Evolutionary conservation across 2,888 invertebrate genomes (phyloP).

Genomic region (Galeruca laticollis): DNA sequence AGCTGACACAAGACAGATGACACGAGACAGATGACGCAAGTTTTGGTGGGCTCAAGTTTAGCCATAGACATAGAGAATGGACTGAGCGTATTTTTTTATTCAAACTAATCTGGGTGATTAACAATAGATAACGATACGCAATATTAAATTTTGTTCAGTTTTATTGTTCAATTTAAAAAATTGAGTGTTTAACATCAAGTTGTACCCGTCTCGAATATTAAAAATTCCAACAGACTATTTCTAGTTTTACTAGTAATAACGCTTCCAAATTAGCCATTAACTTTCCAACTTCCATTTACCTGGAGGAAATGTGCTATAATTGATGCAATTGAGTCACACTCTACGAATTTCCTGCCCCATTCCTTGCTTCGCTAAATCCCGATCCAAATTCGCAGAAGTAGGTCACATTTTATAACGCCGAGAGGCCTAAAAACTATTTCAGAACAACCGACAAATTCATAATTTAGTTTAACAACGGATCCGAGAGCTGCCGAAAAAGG

Average conservation of each 20-base stretch:
- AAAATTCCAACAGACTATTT: background rate
- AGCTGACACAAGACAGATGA: too few relatives aligned
- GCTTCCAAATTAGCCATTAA: slow-evolving; percentile 2
- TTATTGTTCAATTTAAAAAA: too few relatives aligned
- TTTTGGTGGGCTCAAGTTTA: too few relatives aligned
- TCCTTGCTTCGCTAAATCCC: background rate
- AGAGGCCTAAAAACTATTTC: background rate
- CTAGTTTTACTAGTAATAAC: background rate
- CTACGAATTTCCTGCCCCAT: background rate
- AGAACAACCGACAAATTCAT: background rate
- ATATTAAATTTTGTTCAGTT: too few relatives aligned
- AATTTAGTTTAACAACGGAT: background rate
- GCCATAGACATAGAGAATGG: too few relatives aligned
- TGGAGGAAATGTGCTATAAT: background rate
- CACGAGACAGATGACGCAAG: too few relatives aligned
- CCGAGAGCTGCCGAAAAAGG: background rate
- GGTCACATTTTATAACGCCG: slow-evolving; percentile 9
- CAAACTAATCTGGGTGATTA: too few relatives aligned
- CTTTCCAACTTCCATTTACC: slow-evolving; percentile 9
- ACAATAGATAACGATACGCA: too few relatives aligned
- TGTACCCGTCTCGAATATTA: background rate
- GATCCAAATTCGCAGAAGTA: slow-evolving; percentile 7
- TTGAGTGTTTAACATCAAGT: too few relatives aligned
- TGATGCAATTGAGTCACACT: background rate
- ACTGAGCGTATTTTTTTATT: too few relatives aligned